A percentile compares a stretch with the other conserved stretches of the same genome.
Evolutionary conservation across 1,140 invertebrate genomes (phyloP).

Genomic region (Megalonaias nervosa): DNA sequence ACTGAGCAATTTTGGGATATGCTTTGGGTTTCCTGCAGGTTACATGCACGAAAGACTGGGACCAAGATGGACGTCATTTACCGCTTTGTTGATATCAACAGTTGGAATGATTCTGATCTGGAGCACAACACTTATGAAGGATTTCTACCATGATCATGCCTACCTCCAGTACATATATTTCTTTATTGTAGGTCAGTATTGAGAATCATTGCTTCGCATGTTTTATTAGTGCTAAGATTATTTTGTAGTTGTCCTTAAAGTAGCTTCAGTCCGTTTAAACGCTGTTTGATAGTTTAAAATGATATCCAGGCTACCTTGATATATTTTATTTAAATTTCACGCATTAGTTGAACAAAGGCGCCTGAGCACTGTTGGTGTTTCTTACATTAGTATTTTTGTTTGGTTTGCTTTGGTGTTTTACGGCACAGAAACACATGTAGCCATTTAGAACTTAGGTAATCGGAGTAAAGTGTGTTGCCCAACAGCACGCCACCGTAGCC

Average conservation of each 20-base stretch:
- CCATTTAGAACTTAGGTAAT: too few relatives aligned
- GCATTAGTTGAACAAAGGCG: too few relatives aligned
- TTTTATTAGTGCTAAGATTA: neutral
- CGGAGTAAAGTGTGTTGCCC: too few relatives aligned
- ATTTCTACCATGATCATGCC: constrained; percentile 3
- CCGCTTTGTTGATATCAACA: neutral
- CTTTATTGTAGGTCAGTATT: neutral
- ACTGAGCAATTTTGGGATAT: neutral
- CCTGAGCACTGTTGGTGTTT: too few relatives aligned
- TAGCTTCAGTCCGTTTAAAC: neutral
- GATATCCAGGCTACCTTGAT: too few relatives aligned
- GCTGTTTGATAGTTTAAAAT: too few relatives aligned
- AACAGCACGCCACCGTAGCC: too few relatives aligned
- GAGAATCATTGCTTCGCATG: neutral
- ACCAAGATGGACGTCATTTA: constrained; percentile 4
- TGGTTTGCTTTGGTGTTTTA: too few relatives aligned
- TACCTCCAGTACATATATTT: constrained; percentile 3
- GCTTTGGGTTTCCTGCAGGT: neutral
- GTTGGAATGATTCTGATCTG: neutral
- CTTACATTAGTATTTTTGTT: too few relatives aligned
- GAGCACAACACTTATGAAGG: neutral
- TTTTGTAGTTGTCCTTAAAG: neutral
- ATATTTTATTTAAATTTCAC: too few relatives aligned
- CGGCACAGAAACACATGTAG: too few relatives aligned
- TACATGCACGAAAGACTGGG: neutral